A percentile compares a stretch with the other conserved stretches of the same genome.
These are phyloP conservation scores for Drosophila pectinifera DNA, from an alignment of 1,140 invertebrate genomes.

Conservation along the genomic window DNA sequence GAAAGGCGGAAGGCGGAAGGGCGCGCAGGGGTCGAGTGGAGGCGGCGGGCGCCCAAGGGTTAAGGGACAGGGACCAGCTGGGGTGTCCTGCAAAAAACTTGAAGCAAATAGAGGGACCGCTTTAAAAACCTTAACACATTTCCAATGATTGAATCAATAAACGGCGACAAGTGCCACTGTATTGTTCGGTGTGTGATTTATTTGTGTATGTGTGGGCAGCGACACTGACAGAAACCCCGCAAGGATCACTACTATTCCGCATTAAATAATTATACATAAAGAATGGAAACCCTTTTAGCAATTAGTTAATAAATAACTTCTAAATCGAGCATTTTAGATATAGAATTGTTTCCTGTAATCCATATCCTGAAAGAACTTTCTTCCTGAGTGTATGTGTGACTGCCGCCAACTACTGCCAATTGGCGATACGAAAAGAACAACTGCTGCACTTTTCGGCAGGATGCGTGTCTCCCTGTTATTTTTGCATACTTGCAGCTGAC, in stretches of 20 bases:
- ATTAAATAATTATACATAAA: not conserved
- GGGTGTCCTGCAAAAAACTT: slow-evolving; percentile 57
- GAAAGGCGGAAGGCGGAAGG: slow-evolving; percentile 41
- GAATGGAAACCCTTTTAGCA: not conserved
- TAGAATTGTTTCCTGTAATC: not conserved
- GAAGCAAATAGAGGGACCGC: slow-evolving; percentile 59
- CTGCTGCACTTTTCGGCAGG: slow-evolving; percentile 47
- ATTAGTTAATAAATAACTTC: not conserved
- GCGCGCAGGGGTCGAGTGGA: slow-evolving; percentile 33
- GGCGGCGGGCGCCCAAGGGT: slow-evolving; percentile 6
- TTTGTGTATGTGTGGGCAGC: slow-evolving; percentile 5
- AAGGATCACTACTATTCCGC: too few relatives aligned
- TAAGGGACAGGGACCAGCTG: slow-evolving; percentile 16
- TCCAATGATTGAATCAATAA: slow-evolving; percentile 82
- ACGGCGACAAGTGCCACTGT: slow-evolving; percentile 67
- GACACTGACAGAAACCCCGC: not conserved
- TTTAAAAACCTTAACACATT: slow-evolving; percentile 80
- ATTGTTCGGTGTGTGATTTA: slow-evolving; percentile 16
- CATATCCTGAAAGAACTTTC: not conserved
- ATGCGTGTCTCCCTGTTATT: slow-evolving; percentile 44
- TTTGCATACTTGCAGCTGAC: slow-evolving; percentile 54
- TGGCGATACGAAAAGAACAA: slow-evolving; percentile 62
- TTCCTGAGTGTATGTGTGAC: slow-evolving; percentile 1
- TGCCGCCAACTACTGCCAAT: slow-evolving; percentile 61
- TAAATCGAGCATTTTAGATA: not conserved